Evolutionary conservation across 2,888 invertebrate species (phyloP), one percentile per base, ranked within the genome.

Genomic region (Leucozona laternaria): DNA sequence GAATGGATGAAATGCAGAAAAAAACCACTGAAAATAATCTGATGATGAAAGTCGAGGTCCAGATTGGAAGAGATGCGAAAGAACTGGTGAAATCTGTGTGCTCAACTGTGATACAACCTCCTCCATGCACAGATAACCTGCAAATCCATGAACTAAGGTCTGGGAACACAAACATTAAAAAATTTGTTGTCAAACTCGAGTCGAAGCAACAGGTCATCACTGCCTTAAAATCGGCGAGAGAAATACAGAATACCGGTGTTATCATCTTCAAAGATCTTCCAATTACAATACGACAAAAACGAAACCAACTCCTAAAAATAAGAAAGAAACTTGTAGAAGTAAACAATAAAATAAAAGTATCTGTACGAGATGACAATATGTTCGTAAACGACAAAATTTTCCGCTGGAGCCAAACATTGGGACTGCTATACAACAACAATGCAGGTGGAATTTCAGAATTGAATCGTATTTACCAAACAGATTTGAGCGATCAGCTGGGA

Each of bases 271-370:
- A 50, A 50, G 20, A 50, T 50, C 22, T 50, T 2, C 50, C 22
- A 25, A 6, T 53, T 13, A 53, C 53, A 53, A 53, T 53, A 53
- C 11, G 53, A 53, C 53, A 22, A 53, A 25, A 53, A 53, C 25
- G 53, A 53, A 53, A 53, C 15, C 4, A 53, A 53, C 25, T 53
- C 11, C 11, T 34, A 34, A 34, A 34, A 11, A 34, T 34, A 34
- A 34, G 34, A 34, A 34, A 34, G 7, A 34, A 34, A 34, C 34
- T 34, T 34, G 3, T 34, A 34, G 34, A 34, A 34, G 34, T 34
- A n/a, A n/a, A n/a, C n/a, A n/a, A n/a, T n/a, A n/a, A n/a, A n/a
- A n/a, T n/a, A n/a, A n/a, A n/a, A n/a, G 40, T 40, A 40, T 40
- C 40, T 13, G 40, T 13, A 40, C 40, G 40, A 40, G 40, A 40